Percentiles rank a stretch among this genome's conserved stretches.
phyloP scores from a whole-genome alignment of 2,797 vertebrate genomes.

The Channallabes apus region DNA sequence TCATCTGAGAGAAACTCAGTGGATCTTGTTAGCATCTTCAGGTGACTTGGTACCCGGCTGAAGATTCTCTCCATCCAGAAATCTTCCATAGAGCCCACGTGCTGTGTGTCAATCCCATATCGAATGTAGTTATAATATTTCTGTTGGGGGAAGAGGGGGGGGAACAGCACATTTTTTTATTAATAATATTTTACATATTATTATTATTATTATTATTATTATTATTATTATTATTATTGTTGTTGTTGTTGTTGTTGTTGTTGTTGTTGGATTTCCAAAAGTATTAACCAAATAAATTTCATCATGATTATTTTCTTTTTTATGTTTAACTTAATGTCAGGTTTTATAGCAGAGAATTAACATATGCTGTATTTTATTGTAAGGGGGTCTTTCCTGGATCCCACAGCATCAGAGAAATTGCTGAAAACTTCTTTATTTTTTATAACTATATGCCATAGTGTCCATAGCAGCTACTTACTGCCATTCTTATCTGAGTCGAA shows the following conservation, averaged over 20 bases:
- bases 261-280: too few relatives aligned
- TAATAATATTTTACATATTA: too few relatives aligned
- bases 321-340: background rate
- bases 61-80: slow-evolving; percentile 78
- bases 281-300: too few relatives aligned
- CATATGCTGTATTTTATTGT: too few relatives aligned
- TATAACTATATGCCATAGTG: background rate
- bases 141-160: slow-evolving; percentile 59
- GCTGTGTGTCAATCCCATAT: slow-evolving; percentile 77
- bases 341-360: background rate
- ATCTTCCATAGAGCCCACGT: slow-evolving; percentile 79
- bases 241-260: too few relatives aligned
- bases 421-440: background rate
- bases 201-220: too few relatives aligned
- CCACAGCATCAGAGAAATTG: background rate
- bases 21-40: slow-evolving; percentile 66
- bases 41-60: slow-evolving; percentile 70
- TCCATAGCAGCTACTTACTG: slow-evolving; percentile 68
- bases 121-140: slow-evolving; percentile 79
- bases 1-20: slow-evolving; percentile 75
- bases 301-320: background rate
- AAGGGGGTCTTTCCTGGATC: background rate
- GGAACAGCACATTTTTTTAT: background rate
- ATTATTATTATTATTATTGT: too few relatives aligned
- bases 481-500: slow-evolving; percentile 66